Base-by-base conservation (phyloP, 2,888 invertebrate species). In the Druceiella hillmani region DNA sequence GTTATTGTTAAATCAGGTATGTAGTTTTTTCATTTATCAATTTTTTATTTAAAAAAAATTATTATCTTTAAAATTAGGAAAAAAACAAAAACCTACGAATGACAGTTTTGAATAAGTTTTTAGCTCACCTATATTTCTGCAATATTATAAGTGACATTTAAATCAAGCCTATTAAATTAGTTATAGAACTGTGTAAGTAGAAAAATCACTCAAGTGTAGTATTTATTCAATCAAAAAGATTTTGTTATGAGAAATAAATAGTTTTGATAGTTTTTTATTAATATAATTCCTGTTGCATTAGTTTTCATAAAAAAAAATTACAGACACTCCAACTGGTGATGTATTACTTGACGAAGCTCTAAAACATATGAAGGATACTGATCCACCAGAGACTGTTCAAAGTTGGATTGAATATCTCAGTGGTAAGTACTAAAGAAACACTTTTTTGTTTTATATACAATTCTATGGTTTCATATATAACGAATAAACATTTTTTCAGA, bases 361-460 rank as follows among this genome's bases (percentile, higher is more conserved):
- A 52, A 94, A 93, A 77, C 95, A 97, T 69, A 86, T 99, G 64
- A 97, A 95, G 74, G 97, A 98, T 62, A 99, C 98, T 28, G 90
- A 94, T 57, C 95, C 97, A 27, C 87, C 93, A 40, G 98, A 99
- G 74, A 86, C 91, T 40, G 93, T 98, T 26, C 97, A 97, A 66
- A 92, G 90, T 68, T 99, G 99, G 99, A 94, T 99, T 65, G 99
- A 99, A 75, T 99, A 98, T 71, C 77, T 99, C 33, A 97, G 95
- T 72, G 98, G 94, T 91, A 62, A 62, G 76, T 67, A 36, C 28
- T 16, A 22, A 40, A n/a, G n/a, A n/a, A n/a, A n/a, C n/a, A n/a
- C n/a, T n/a, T n/a, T n/a, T n/a, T n/a, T n/a, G n/a, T n/a, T n/a
- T n/a, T n/a, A n/a, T n/a, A n/a, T n/a, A n/a, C n/a, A n/a, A n/a